Percentiles rank a stretch among this genome's conserved stretches.
Evolutionary conservation across 35 echinoderm and acorn worm species (phyloP).

Genomic region (Ophiothrix spiculata): DNA sequence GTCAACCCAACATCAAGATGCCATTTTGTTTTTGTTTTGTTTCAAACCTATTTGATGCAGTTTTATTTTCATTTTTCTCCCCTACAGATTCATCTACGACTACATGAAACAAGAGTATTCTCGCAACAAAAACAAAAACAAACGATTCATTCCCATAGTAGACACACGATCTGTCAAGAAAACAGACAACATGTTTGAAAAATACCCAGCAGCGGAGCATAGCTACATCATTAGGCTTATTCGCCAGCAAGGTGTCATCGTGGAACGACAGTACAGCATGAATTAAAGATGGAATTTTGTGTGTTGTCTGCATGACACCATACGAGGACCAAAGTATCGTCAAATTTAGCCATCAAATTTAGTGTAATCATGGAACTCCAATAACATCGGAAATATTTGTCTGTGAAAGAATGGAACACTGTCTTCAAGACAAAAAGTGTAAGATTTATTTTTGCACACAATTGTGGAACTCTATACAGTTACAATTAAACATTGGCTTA

Average conservation of each 20-base stretch:
- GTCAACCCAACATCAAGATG: neutral
- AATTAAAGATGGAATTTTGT: no score
- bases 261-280: neutral
- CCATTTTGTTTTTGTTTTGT: neutral
- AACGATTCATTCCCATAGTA: conserved; percentile 12
- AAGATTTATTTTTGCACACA: no score
- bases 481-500: no score
- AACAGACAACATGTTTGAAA: neutral
- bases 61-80: neutral
- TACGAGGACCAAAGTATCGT: no score
- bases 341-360: no score
- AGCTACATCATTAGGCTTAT: neutral
- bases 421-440: no score
- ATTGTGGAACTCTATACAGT: no score
- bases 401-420: no score
- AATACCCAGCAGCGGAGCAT: neutral
- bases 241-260: neutral
- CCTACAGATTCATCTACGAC: neutral
- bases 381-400: no score
- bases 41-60: neutral
- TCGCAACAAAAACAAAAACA: neutral
- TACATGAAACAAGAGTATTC: neutral
- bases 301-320: no score
- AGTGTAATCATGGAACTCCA: no score
- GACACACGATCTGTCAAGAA: neutral